These are phyloP conservation scores for Salvelinus alpinus DNA, from an alignment of 2,113 vertebrate species.

Conservation along the genomic window DNA sequence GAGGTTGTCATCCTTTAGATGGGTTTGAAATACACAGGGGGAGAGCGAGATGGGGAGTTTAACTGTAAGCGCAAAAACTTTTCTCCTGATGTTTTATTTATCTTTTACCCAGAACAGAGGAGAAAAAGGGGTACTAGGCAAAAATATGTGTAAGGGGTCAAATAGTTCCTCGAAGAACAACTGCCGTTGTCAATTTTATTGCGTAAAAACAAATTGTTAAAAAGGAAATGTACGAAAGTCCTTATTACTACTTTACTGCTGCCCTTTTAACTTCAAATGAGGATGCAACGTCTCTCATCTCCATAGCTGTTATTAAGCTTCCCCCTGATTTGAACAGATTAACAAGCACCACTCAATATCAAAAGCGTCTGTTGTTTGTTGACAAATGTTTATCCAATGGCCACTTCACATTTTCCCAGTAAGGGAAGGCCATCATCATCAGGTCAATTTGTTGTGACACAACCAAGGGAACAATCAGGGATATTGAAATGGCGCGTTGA, in stretches of 20 bases:
- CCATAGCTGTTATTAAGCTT: not conserved
- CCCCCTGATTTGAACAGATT: not conserved
- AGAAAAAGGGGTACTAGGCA: not conserved
- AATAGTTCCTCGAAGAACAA: not conserved
- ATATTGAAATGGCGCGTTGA: too few relatives aligned
- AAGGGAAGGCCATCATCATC: not conserved
- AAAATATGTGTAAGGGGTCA: not conserved
- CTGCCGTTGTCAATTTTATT: too few relatives aligned
- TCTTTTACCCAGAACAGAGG: constrained; percentile 13
- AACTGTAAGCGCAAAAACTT: not conserved
- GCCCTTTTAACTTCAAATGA: not conserved
- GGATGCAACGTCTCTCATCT: not conserved
- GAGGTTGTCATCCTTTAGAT: constrained; percentile 35
- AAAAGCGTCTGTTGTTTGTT: not conserved
- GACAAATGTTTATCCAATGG: not conserved
- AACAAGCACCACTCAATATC: not conserved
- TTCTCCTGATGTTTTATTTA: not conserved
- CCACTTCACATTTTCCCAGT: not conserved
- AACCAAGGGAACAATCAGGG: too few relatives aligned
- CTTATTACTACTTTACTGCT: too few relatives aligned
- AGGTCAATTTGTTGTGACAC: too few relatives aligned
- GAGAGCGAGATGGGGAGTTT: not conserved
- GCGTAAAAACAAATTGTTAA: too few relatives aligned
- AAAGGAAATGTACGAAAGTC: too few relatives aligned
- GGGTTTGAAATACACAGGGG: constrained; percentile 26